A percentile compares a stretch with the other conserved stretches of the same genome.
phyloP scores from a whole-genome alignment of 2,797 vertebrate species.

The Bradypodion ventrale region DNA sequence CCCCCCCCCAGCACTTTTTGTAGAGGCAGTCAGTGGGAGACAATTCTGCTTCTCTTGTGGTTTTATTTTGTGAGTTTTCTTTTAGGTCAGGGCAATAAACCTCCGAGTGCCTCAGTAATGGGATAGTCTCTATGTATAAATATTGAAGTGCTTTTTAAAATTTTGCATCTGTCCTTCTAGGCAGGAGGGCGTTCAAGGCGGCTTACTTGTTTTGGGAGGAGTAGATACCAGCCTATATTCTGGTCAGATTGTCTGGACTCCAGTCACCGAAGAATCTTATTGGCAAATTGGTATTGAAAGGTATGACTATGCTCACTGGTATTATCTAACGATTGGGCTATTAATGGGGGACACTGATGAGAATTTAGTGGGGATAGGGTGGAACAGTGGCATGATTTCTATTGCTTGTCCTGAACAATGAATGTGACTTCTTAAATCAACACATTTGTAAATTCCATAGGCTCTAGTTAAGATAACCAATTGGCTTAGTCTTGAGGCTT shows the following conservation, averaged over 20 bases:
- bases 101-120: background rate
- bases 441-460: no score
- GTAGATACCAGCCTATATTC: conserved; percentile 43
- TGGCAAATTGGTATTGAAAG: conserved; percentile 55
- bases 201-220: conserved; percentile 47
- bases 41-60: no score
- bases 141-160: background rate
- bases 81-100: background rate
- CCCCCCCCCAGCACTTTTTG: background rate
- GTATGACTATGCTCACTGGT: background rate
- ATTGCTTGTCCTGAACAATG: background rate
- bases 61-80: background rate
- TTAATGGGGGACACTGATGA: background rate
- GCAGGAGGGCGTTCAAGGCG: conserved; percentile 12
- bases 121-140: background rate
- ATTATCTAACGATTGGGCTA: background rate
- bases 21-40: background rate
- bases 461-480: no score
- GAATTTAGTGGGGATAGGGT: background rate
- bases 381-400: no score
- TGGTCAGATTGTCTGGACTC: conserved; percentile 50
- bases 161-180: conserved; percentile 17
- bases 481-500: background rate
- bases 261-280: conserved; percentile 46
- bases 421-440: background rate